Evolutionary conservation across 2,113 vertebrate genomes (phyloP).

Genomic region (Ardeotis arabs): DNA sequence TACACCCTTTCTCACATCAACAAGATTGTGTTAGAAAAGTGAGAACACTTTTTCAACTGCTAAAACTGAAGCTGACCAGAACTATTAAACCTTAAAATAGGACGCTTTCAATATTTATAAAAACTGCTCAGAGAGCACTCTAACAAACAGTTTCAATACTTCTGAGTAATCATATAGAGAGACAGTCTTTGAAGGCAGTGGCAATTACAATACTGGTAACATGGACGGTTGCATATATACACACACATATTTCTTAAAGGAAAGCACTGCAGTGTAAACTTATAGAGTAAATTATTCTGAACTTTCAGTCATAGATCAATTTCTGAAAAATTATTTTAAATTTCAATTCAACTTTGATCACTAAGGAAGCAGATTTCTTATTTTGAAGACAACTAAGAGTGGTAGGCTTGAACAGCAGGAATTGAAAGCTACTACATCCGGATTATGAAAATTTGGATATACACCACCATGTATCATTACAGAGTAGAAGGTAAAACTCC

Average conservation of each 20-base stretch:
- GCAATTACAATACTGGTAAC: not conserved
- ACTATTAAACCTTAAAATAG: not conserved
- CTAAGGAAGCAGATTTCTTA: not conserved
- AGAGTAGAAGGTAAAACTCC: not conserved
- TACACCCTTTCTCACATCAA: not conserved
- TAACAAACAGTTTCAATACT: not conserved
- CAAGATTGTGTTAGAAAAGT: not conserved
- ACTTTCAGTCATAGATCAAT: not conserved
- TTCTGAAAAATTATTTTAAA: not conserved
- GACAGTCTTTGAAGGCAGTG: not conserved
- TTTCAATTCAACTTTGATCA: not conserved
- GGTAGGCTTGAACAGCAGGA: not conserved
- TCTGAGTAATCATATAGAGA: not conserved
- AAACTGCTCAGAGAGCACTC: not conserved
- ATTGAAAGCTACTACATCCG: not conserved
- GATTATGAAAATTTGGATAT: not conserved
- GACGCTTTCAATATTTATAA: not conserved
- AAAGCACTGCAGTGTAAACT: slow-evolving; percentile 53
- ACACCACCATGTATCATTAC: not conserved
- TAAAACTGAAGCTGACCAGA: not conserved
- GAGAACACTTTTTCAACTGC: not conserved
- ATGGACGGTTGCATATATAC: not conserved
- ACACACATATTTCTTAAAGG: not conserved
- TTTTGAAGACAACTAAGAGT: not conserved
- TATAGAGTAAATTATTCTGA: not conserved